Conservation (phyloP, 2,888 invertebrate genomes). For the Tromatobia lineatoria region DNA sequence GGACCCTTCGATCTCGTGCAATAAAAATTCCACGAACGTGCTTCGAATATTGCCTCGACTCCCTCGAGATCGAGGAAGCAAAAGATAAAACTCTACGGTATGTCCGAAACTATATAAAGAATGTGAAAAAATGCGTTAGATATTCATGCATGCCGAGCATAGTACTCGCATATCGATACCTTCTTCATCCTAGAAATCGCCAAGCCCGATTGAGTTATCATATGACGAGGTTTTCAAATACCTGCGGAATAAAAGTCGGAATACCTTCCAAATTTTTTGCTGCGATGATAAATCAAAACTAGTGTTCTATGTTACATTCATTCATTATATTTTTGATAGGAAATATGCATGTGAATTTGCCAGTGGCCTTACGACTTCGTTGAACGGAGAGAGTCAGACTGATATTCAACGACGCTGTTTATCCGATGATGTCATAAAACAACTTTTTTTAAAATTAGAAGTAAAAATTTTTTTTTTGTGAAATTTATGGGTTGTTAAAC, state of each 20-base stretch:
- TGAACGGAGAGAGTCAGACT: too few relatives aligned
- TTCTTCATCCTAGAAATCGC: constrained; percentile 2
- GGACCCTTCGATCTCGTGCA: constrained; percentile 55
- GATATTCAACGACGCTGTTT: too few relatives aligned
- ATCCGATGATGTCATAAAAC: too few relatives aligned
- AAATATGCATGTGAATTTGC: too few relatives aligned
- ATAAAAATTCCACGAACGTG: constrained; percentile 67
- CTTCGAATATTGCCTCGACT: constrained; percentile 57
- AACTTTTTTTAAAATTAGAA: too few relatives aligned
- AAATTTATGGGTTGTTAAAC: too few relatives aligned
- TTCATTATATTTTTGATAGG: too few relatives aligned
- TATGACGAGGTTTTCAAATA: constrained; percentile 5
- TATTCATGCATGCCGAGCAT: constrained; percentile 36
- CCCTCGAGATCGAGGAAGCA: constrained; percentile 28
- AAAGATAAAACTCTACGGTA: constrained; percentile 38
- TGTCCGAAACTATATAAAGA: constrained; percentile 51
- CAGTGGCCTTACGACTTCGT: too few relatives aligned
- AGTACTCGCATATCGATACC: constrained; percentile 35
- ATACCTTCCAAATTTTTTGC: not conserved
- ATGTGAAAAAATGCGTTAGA: constrained; percentile 44
- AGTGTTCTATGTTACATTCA: too few relatives aligned
- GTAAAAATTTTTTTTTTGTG: too few relatives aligned
- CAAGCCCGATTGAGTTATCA: constrained; percentile 1
- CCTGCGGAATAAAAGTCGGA: not conserved
- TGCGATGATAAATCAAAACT: too few relatives aligned